Base-by-base conservation (phyloP, 2,888 invertebrate species). In the Cheilosia pagana region DNA sequence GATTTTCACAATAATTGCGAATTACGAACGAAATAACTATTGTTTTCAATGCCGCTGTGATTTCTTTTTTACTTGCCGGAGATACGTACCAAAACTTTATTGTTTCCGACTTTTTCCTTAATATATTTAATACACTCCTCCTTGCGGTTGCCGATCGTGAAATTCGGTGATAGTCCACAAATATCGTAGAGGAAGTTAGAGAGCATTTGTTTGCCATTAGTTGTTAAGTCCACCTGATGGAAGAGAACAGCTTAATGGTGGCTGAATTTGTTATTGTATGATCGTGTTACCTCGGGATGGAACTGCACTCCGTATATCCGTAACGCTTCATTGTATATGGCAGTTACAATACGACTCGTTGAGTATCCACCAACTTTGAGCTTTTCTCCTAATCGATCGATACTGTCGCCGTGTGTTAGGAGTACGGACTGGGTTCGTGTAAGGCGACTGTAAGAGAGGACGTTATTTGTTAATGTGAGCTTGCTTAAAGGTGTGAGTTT, bases 251-350 rank as follows among this genome's bases (percentile, higher is more conserved):
- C 19, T 39, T 70, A 14, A 19, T 43, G 19, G 7, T 43, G 35
- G 4, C n/a, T 25, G 35, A 12, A n/a, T 63, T 52, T 19, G 23
- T 25, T 23, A 35, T n/a, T 71, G 65, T 10, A 12, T 16, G 10
- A 12, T 0, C 12, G 6, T 48, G 79, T 86, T 87, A 95, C 98
- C 94, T 99, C 99, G 0, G 99, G 99, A 92, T 99, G 99, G 92
- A 99, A 99, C 93, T 99, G 99, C 85, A 99, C 96, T 31, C 99
- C 99, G 90, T 98, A 99, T 77, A 98, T 94, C 70, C 96, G 94
- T 91, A 96, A 93, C 90, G 96, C 96, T 90, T 98, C 98, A 93
- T 97, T 97, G 89, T 96, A 96, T 89, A 99, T 96, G 74, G 96
- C 99, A 12, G 97, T 96, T 87, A 97, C 94, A 90, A 97, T 94